These are phyloP conservation scores for Chiroxiphia lanceolata DNA, from an alignment of 2,797 vertebrate species.

Conservation along the genomic window DNA sequence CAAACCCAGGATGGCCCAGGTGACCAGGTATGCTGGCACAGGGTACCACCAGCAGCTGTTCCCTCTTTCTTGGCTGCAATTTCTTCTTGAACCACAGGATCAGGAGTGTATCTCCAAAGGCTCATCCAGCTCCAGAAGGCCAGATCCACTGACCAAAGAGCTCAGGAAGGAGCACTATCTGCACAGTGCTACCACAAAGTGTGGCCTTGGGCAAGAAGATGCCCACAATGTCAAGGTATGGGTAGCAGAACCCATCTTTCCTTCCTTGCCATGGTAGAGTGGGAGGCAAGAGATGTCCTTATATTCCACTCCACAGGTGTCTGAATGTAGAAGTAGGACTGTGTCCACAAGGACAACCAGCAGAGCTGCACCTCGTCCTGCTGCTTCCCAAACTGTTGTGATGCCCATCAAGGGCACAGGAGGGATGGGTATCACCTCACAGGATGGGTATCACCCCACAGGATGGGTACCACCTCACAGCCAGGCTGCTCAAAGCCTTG, in stretches of 20 bases:
- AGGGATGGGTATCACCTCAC: background rate
- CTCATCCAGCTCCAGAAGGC: background rate
- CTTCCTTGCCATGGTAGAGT: background rate
- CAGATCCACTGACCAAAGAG: background rate
- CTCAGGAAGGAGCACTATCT: background rate
- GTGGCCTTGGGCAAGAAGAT: background rate
- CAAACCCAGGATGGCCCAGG: background rate
- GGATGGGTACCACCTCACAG: background rate
- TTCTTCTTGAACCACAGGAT: background rate
- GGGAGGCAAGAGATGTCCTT: background rate
- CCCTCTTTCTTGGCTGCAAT: background rate
- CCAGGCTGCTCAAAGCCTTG: background rate
- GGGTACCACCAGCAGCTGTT: background rate
- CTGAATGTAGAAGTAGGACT: background rate
- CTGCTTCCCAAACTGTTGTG: background rate
- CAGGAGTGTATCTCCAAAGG: background rate
- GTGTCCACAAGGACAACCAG: rapidly evolving
- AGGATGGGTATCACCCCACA: background rate
- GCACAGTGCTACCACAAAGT: background rate
- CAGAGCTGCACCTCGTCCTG: background rate
- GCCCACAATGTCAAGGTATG: background rate
- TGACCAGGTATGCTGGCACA: background rate
- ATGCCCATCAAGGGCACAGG: background rate
- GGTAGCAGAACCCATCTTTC: background rate
- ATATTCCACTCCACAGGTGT: rapidly evolving